Percentiles rank a stretch among this genome's conserved stretches.
Evolutionary conservation across 2,888 invertebrate species (phyloP).

Genomic region (Agrenia bidenticulata): DNA sequence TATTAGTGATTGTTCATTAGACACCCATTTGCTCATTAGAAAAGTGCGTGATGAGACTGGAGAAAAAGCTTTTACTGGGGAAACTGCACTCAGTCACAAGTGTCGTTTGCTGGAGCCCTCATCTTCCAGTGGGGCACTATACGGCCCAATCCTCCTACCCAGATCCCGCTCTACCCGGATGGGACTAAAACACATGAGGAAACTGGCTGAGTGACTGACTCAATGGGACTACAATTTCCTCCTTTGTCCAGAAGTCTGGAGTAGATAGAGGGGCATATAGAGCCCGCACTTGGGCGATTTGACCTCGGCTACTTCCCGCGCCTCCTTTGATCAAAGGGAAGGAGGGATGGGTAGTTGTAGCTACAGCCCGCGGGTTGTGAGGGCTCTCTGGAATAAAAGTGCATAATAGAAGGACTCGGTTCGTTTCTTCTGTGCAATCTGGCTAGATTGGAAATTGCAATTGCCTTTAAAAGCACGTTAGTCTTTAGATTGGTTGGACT

Average conservation of each 20-base stretch:
- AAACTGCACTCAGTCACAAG: background rate
- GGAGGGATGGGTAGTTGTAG: no score
- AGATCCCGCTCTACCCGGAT: no score
- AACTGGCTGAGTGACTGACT: no score
- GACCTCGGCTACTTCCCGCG: no score
- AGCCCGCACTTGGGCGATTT: no score
- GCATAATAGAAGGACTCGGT: constrained; percentile 9
- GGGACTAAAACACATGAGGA: no score
- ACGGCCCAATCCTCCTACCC: background rate
- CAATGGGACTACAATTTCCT: no score
- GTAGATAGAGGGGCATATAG: no score
- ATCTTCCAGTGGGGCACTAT: background rate
- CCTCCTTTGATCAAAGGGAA: no score
- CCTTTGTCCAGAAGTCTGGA: no score
- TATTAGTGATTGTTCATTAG: constrained; percentile 17
- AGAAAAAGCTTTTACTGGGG: background rate
- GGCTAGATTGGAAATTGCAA: constrained; percentile 46
- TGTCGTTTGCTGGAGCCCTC: background rate
- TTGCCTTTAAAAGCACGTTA: constrained; percentile 51
- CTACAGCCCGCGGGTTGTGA: no score
- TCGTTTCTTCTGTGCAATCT: no score
- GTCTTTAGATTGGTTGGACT: constrained; percentile 27
- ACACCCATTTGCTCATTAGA: constrained; percentile 12
- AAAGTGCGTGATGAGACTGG: constrained; percentile 13
- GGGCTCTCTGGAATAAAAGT: background rate